A percentile compares a stretch with the other conserved stretches of the same genome.
Evolutionary conservation across 2,888 invertebrate species (phyloP).

Genomic region (Noctuana brunneofusca): DNA sequence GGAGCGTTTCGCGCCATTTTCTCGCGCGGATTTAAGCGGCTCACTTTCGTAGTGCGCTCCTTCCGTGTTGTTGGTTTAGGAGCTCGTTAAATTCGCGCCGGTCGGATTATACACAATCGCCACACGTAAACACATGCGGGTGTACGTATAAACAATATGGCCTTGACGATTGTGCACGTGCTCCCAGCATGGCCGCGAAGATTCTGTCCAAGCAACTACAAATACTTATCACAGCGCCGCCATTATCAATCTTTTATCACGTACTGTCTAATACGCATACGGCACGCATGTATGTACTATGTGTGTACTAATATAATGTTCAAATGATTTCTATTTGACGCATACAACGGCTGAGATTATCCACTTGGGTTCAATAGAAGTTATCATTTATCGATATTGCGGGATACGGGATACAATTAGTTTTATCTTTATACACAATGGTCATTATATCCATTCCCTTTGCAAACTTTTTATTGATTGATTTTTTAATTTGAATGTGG

Average conservation of each 20-base stretch:
- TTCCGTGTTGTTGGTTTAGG: conserved; percentile 24
- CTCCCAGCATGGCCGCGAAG: conserved; percentile 51
- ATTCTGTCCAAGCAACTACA: conserved; percentile 59
- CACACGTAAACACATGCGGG: conserved; percentile 66
- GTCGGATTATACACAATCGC: conserved; percentile 54
- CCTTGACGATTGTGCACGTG: conserved; percentile 70
- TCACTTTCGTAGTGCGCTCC: conserved; percentile 51
- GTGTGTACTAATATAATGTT: conserved; percentile 24
- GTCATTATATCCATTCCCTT: too few relatives aligned
- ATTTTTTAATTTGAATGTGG: too few relatives aligned
- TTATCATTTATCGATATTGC: conserved; percentile 4
- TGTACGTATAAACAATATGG: conserved; percentile 74
- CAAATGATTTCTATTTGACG: conserved; percentile 1
- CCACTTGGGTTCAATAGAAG: background rate
- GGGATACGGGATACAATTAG: conserved; percentile 10
- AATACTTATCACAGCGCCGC: conserved; percentile 51
- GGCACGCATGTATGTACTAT: conserved; percentile 3
- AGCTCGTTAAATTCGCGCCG: conserved; percentile 33
- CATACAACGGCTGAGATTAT: background rate
- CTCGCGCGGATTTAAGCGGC: conserved; percentile 50
- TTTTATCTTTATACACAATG: conserved; percentile 11
- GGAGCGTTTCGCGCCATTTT: conserved; percentile 78
- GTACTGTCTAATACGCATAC: conserved; percentile 45
- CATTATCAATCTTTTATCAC: conserved; percentile 66
- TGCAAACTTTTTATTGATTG: too few relatives aligned